Evolutionary conservation across 2,113 vertebrate genomes (phyloP).

Genomic region (Peromyscus polionotus): DNA sequence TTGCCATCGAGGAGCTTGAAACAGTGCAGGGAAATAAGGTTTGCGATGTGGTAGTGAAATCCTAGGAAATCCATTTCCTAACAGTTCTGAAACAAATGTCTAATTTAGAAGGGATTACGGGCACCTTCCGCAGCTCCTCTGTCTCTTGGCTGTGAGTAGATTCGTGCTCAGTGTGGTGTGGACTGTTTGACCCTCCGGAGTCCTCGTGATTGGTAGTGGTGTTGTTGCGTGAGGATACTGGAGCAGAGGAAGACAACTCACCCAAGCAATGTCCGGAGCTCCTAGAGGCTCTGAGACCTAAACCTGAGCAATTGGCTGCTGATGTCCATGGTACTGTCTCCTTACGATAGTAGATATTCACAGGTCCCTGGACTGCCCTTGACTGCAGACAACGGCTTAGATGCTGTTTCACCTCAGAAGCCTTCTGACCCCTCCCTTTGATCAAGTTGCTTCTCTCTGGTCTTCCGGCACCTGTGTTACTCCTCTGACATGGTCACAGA

Average conservation of each 20-base stretch:
- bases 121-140: background rate
- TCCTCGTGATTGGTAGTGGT: background rate
- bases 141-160: background rate
- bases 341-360: background rate
- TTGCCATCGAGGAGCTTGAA: background rate
- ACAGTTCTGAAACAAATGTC: background rate
- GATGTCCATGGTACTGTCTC: background rate
- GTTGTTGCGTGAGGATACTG: background rate
- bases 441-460: background rate
- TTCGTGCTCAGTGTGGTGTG: background rate
- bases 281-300: background rate
- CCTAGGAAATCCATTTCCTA: background rate
- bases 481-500: background rate
- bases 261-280: background rate
- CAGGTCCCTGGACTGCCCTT: background rate
- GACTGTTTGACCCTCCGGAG: background rate
- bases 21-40: background rate
- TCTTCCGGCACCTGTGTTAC: background rate
- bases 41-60: background rate
- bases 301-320: background rate
- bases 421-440: background rate
- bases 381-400: background rate
- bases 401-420: constrained; percentile 5
- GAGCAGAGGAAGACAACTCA: background rate
- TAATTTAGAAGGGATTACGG: background rate